Evolutionary conservation across 2,113 vertebrate species (phyloP).

Genomic region (Progne subis): DNA sequence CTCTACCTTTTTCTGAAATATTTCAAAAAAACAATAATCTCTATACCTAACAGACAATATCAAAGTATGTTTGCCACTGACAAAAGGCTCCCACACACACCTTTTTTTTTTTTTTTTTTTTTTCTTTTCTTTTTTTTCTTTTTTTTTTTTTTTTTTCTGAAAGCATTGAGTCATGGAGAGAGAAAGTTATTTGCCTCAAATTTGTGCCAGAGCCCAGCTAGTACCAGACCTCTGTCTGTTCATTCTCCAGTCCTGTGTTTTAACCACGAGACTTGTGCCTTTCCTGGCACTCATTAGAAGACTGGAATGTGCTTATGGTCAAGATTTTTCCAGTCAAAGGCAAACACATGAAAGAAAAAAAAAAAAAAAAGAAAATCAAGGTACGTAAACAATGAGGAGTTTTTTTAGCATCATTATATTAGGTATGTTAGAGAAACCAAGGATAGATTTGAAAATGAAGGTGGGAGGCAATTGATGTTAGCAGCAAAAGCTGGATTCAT

Average conservation of each 20-base stretch:
- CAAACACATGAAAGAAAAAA: background rate
- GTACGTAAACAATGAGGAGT: background rate
- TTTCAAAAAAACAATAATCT: constrained; percentile 4
- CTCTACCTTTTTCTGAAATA: background rate
- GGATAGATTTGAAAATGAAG: background rate
- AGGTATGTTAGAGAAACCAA: background rate
- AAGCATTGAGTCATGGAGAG: background rate
- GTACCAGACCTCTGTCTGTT: background rate
- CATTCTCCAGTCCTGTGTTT: background rate
- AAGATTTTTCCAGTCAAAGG: background rate
- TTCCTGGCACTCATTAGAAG: background rate
- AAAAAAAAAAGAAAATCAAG: background rate
- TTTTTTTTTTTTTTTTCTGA: background rate
- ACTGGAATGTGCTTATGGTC: background rate
- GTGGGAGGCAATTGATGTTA: background rate
- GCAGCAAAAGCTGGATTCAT: background rate
- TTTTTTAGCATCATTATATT: background rate
- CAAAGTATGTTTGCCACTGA: background rate
- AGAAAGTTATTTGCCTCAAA: background rate
- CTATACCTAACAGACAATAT: background rate
- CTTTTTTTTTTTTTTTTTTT: background rate
- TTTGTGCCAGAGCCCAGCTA: background rate
- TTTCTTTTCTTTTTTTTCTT: background rate
- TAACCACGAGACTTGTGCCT: background rate
- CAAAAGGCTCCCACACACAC: background rate